Base-by-base conservation (phyloP, 2,888 invertebrate genomes). In the Drosophila atroscutellata region DNA sequence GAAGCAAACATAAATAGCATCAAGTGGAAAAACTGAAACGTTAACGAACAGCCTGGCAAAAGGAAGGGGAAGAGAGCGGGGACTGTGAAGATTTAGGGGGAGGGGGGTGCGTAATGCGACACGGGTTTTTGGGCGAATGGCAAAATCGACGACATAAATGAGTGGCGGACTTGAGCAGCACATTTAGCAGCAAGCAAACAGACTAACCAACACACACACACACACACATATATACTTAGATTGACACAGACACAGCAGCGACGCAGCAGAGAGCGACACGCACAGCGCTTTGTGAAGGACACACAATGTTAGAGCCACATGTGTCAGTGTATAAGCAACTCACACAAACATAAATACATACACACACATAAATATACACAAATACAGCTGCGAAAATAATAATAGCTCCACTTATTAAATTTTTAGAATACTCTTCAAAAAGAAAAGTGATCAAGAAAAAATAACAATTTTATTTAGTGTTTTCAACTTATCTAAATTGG, bases 1-100 rank as follows among this genome's bases (percentile, higher is more conserved):
- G 86, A 90, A 89, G 90, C 91, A 91, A 90, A 86, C 90, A 84
- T 79, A 91, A 90, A 87, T 87, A 87, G 86, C 86, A 88, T 87
- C 86, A 87, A 87, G 86, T 87, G 86, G 86, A 90, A 89, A 90
- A 90, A 80, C 89, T 81, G 80, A 80, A 83, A 55, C 81, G 81
- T 90, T 86, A 90, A 83, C 90, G 83, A 85, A 86, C 79, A 82
- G 83, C 75, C 75, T 67, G 36, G 15, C 56, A 24, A 56, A 30
- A 58, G 26, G 39, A 37, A 30, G 32, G 54, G 37, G 58, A 32
- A 30, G 45, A 24, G 62, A 47, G 32, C 9, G 30, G 34, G 28
- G 8, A 18, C 18, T 37, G 1, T 4, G 26, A 24, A 45, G 45
- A 24, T 49, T 49, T 28, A 18, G 32, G 24, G 24, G 39, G 8